phyloP scores from a whole-genome alignment of 2,888 invertebrate genomes.

The Cataglyphis altisquamis region DNA sequence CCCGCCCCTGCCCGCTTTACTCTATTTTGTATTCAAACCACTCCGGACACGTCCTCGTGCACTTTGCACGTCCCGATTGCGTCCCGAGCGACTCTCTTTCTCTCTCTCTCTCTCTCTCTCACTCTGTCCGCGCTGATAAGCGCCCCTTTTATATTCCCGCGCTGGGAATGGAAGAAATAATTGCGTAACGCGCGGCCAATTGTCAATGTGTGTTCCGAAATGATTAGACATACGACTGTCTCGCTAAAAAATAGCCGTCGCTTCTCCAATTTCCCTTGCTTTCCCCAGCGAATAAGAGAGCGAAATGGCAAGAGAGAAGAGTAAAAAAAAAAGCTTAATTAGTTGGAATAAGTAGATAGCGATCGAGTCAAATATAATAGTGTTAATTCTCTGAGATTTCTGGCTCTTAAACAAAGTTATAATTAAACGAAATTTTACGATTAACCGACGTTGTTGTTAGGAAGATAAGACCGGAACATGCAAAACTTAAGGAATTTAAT shows the following conservation, averaged over 20 bases:
- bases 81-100: background rate
- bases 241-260: background rate
- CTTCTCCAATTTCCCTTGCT: background rate
- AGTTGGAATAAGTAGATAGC: background rate
- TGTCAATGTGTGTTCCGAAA: conserved; percentile 23
- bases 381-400: background rate
- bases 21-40: conserved; percentile 63
- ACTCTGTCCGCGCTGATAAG: conserved; percentile 35
- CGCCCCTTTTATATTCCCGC: conserved; percentile 38
- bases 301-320: background rate
- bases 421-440: background rate
- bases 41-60: conserved; percentile 44
- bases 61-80: conserved; percentile 52
- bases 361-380: background rate
- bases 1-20: background rate
- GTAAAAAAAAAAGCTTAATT: background rate
- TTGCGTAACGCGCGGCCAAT: conserved; percentile 48
- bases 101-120: background rate
- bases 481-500: conserved; percentile 34
- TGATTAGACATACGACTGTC: background rate
- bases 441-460: background rate
- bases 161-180: conserved; percentile 41
- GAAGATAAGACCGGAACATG: background rate
- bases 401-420: background rate
- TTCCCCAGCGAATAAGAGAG: background rate